Evolutionary conservation across 2,797 vertebrate genomes (phyloP).

Genomic region (Melanotaenia pygmaea): DNA sequence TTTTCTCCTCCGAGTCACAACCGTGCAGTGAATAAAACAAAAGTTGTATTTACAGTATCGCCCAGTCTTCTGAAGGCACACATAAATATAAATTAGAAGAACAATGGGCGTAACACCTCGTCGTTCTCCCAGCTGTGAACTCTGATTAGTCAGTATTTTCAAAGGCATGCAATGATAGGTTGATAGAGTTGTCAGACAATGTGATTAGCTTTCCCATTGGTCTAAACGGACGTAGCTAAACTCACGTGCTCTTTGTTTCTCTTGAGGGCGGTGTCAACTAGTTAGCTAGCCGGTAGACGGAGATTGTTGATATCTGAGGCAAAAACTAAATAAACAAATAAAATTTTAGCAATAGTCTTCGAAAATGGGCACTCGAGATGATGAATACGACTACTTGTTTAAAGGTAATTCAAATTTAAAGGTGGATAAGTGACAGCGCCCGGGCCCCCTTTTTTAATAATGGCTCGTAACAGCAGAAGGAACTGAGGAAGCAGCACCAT

Average conservation of each 20-base stretch:
- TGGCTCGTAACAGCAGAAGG: slow-evolving; percentile 23
- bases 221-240: slow-evolving; percentile 4
- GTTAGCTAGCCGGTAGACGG: slow-evolving; percentile 48
- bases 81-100: slow-evolving; percentile 8
- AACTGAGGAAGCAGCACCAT: slow-evolving; percentile 49
- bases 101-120: slow-evolving; percentile 33
- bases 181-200: slow-evolving; percentile 5
- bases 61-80: too few relatives aligned
- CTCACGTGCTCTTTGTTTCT: slow-evolving; percentile 57
- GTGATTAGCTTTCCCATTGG: slow-evolving; percentile 54
- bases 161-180: slow-evolving; percentile 31
- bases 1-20: background rate
- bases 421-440: background rate
- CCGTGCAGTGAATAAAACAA: too few relatives aligned
- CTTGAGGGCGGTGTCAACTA: slow-evolving; percentile 43
- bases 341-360: background rate
- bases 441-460: background rate
- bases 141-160: slow-evolving; percentile 30
- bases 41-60: too few relatives aligned
- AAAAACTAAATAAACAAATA: slow-evolving; percentile 2
- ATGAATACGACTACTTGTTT: slow-evolving; percentile 83
- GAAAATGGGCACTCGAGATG: slow-evolving; percentile 79
- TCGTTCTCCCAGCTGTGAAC: background rate
- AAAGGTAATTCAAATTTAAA: slow-evolving; percentile 69
- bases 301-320: slow-evolving; percentile 46